phyloP scores from a whole-genome alignment of 2,113 vertebrate genomes.

The Trematomus loennbergii region DNA sequence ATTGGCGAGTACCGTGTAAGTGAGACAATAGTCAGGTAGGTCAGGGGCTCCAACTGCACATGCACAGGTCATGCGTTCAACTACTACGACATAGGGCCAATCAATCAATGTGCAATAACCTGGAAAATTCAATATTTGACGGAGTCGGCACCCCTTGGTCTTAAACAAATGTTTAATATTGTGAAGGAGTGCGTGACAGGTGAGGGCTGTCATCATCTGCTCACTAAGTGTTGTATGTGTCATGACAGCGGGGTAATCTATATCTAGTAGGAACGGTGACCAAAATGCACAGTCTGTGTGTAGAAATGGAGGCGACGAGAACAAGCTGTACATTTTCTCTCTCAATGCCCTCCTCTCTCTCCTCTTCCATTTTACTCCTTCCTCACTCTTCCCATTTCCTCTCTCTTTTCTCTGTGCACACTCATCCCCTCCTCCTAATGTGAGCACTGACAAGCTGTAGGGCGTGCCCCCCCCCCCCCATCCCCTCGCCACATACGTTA shows the following conservation, averaged over 20 bases:
- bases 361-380: slow-evolving; percentile 55
- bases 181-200: slow-evolving; percentile 7
- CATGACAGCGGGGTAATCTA: slow-evolving; percentile 9
- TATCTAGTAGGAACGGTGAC: slow-evolving; percentile 29
- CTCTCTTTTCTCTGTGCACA: slow-evolving; percentile 51
- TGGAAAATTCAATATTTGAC: not conserved
- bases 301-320: slow-evolving; percentile 59
- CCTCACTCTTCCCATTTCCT: slow-evolving; percentile 56
- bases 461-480: slow-evolving; percentile 64
- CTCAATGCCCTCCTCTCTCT: slow-evolving; percentile 40
- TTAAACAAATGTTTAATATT: not conserved
- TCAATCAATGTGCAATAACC: not conserved
- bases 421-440: slow-evolving; percentile 61
- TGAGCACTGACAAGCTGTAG: slow-evolving; percentile 71
- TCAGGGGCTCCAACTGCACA: slow-evolving; percentile 23
- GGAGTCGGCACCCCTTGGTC: no score
- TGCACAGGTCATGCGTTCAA: slow-evolving; percentile 28
- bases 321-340: slow-evolving; percentile 66
- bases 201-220: slow-evolving; percentile 21
- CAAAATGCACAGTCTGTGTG: slow-evolving; percentile 38
- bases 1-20: slow-evolving; percentile 2
- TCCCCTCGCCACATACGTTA: slow-evolving; percentile 36
- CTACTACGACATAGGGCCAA: not conserved
- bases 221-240: not conserved
- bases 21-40: not conserved